Conservation (phyloP, 2,888 invertebrate species). For the Agrenia bidenticulata region DNA sequence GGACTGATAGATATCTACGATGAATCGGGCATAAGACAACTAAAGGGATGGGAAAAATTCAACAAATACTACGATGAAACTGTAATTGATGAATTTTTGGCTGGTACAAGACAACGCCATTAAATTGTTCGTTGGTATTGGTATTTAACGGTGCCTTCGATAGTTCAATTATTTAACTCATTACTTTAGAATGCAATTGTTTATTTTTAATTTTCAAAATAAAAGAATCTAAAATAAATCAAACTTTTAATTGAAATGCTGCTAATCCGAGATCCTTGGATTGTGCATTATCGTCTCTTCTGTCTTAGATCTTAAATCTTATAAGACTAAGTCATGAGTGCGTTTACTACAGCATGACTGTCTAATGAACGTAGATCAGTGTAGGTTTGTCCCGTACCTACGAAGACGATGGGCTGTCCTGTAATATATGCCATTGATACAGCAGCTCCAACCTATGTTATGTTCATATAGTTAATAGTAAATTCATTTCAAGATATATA, state of each 20-base stretch:
- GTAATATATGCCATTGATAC: slow-evolving; percentile 99
- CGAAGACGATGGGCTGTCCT: slow-evolving; percentile 98
- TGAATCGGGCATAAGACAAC: slow-evolving; percentile 67
- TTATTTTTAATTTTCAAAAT: too few relatives aligned
- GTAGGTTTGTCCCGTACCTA: slow-evolving; percentile 99
- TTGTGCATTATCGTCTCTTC: too few relatives aligned
- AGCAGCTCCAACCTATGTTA: slow-evolving; percentile 84
- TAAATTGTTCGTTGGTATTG: too few relatives aligned
- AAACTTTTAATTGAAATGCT: too few relatives aligned
- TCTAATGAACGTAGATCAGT: slow-evolving; percentile 95
- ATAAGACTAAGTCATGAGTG: slow-evolving; percentile 96
- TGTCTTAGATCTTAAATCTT: too few relatives aligned
- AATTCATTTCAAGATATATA: neutral
- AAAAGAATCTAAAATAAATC: too few relatives aligned
- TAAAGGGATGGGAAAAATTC: slow-evolving; percentile 67
- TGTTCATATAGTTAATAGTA: neutral
- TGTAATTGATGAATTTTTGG: slow-evolving; percentile 47
- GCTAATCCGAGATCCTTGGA: too few relatives aligned
- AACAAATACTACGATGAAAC: slow-evolving; percentile 80
- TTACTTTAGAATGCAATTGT: too few relatives aligned
- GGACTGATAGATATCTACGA: slow-evolving; percentile 69
- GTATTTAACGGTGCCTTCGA: too few relatives aligned
- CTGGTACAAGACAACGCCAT: slow-evolving; percentile 27
- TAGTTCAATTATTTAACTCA: too few relatives aligned
- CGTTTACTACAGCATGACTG: slow-evolving; percentile 91